Base-by-base conservation (phyloP, 2,888 invertebrate genomes). In the Drosophila nr. perissopoda region DNA sequence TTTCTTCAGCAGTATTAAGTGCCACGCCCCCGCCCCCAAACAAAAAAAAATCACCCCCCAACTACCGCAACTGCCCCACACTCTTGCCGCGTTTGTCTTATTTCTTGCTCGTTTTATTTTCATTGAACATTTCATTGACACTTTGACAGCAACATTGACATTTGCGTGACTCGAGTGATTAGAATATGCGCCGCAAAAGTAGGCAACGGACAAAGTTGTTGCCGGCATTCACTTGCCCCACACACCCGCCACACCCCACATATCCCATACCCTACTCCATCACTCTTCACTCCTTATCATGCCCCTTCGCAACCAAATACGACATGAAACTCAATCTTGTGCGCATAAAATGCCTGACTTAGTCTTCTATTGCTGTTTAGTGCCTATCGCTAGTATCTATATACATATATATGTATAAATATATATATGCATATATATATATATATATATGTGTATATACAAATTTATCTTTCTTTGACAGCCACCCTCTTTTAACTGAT, bases 121-220 rank as follows among this genome's bases (percentile, higher is more conserved):
- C 90, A 89, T 85, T 89, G 90, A 89, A 87, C 90, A 89, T 89
- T 87, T 87, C 90, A 87, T 87, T 87, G 86, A 87, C 86, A 89
- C 86, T 87, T 87, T 87, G 86, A 87, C 86, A 87, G 86, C 90
- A 82, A 80, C 88, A 87, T 87, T 89, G 90, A 87, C 86, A 89
- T 87, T 87, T 87, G 90, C 86, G 86, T 87, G 86, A 89, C 86
- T 87, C 73, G 78, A 86, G 86, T 89, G 86, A 87, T 87, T 87
- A 87, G 86, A 87, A 86, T 89, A 84, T 84, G 86, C 87, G 80
- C 82, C 75, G 69, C 74, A 73, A 78, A 71, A 71, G 78, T 76
- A 78, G 81, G 70, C 78, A 80, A 59, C 74, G 38, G 29, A 64
- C 69, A 64, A 76, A 79, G 71, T 78, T 78, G 57, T 57, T 40